phyloP scores from a whole-genome alignment of 92 coral and sea anemone genomes.

The Palythoa grandis region DNA sequence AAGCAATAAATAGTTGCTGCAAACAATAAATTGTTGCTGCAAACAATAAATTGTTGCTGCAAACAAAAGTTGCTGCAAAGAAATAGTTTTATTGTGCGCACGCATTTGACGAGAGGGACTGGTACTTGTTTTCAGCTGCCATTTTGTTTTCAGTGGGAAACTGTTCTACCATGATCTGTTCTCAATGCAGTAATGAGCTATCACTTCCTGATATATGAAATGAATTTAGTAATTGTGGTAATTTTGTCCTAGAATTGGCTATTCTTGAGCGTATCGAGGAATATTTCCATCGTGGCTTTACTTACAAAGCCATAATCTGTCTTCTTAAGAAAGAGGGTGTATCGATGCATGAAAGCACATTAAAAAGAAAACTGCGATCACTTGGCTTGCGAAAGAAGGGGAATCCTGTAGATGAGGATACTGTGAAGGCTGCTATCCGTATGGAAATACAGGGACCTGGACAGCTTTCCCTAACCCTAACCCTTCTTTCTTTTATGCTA shows the following conservation, averaged over 20 bases:
- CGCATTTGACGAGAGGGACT: constrained; percentile 3
- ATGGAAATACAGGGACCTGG: constrained; percentile 29
- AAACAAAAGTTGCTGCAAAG: constrained; percentile 10
- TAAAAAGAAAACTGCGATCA: constrained; percentile 53
- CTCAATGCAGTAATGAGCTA: constrained; percentile 2
- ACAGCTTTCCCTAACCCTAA: no score
- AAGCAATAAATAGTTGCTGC: no score
- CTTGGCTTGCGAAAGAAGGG: constrained; percentile 52
- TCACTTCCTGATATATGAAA: not conserved
- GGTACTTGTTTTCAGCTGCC: not conserved
- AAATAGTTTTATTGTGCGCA: not conserved
- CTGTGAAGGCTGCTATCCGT: constrained; percentile 42
- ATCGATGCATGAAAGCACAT: constrained; percentile 54
- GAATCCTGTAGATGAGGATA: constrained; percentile 46
- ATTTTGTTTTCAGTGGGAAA: not conserved
- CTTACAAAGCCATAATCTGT: constrained; percentile 59
- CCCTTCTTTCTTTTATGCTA: not conserved
- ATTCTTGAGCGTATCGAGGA: constrained; percentile 43
- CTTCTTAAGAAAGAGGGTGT: constrained; percentile 54
- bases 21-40: no score
- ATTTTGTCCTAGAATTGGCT: constrained; percentile 42
- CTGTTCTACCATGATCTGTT: not conserved
- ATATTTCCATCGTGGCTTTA: constrained; percentile 62
- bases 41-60: not conserved
- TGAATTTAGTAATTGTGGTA: constrained; percentile 24